Conservation (phyloP, 2,888 invertebrate genomes). For the Gibbula magus region DNA sequence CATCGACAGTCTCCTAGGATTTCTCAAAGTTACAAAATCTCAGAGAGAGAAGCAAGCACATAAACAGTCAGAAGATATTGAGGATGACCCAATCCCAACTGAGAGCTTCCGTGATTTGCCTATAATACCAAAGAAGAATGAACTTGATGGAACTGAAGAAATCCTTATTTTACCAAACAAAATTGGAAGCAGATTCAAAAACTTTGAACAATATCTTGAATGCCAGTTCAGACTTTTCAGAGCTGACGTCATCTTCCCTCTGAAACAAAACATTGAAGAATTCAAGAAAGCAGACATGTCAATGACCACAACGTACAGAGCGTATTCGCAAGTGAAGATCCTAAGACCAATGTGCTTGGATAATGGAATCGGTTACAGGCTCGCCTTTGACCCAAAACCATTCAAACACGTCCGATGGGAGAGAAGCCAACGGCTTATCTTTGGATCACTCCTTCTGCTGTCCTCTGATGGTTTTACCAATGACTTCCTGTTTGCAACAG, state of each 20-base stretch:
- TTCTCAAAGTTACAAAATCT: background rate
- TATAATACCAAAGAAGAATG: constrained; percentile 71
- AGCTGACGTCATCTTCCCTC: constrained; percentile 87
- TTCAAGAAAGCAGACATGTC: constrained; percentile 70
- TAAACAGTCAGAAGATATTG: background rate
- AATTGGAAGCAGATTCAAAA: constrained; percentile 80
- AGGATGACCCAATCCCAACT: constrained; percentile 71
- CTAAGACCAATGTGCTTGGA: constrained; percentile 45
- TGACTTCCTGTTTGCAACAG: constrained; percentile 81
- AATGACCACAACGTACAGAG: background rate
- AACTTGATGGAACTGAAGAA: constrained; percentile 55
- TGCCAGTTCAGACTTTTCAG: constrained; percentile 85
- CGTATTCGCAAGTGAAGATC: constrained; percentile 52
- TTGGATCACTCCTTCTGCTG: constrained; percentile 84
- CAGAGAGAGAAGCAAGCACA: constrained; percentile 39
- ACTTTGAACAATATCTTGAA: constrained; percentile 85
- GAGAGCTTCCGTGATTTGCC: constrained; percentile 74
- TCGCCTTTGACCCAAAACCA: constrained; percentile 44
- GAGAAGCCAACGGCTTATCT: constrained; percentile 81
- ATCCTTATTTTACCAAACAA: constrained; percentile 80
- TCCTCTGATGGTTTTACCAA: constrained; percentile 83
- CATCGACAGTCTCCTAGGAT: background rate
- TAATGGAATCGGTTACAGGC: constrained; percentile 49
- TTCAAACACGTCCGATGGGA: constrained; percentile 72
- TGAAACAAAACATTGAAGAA: constrained; percentile 82